phyloP scores from a whole-genome alignment of 2,797 vertebrate genomes.

The Protonibea diacanthus region DNA sequence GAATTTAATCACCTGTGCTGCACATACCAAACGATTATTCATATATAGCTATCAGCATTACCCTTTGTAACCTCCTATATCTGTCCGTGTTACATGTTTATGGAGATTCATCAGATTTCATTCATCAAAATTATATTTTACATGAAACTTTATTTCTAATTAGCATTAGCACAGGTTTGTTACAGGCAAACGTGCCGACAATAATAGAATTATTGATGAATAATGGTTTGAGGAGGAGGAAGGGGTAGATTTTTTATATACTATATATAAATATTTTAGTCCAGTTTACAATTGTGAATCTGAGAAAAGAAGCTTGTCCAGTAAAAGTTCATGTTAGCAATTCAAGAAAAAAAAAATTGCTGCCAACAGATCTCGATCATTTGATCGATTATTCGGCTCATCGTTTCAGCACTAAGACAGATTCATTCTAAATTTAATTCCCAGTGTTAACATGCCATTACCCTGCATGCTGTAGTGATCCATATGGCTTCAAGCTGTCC shows the following conservation, averaged over 20 bases:
- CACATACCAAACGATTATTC: neutral
- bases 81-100: neutral
- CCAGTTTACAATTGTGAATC: neutral
- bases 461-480: slow-evolving; percentile 9
- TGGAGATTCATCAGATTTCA: neutral
- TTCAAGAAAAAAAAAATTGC: neutral
- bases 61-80: neutral
- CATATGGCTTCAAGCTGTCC: slow-evolving; percentile 36
- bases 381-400: slow-evolving; percentile 11
- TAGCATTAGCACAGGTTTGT: neutral
- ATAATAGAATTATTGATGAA: too few species aligned
- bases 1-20: neutral
- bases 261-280: too few species aligned
- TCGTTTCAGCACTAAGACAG: slow-evolving; percentile 8
- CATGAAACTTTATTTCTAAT: neutral
- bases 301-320: neutral
- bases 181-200: neutral
- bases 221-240: too few species aligned
- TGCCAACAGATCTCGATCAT: neutral
- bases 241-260: too few species aligned
- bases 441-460: slow-evolving; percentile 7
- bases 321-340: neutral
- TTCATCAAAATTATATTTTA: neutral
- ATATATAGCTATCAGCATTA: neutral
- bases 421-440: slow-evolving; percentile 17